A percentile compares a stretch with the other conserved stretches of the same genome.
Conservation (phyloP, 2,797 vertebrate genomes). For the Menidia menidia region DNA sequence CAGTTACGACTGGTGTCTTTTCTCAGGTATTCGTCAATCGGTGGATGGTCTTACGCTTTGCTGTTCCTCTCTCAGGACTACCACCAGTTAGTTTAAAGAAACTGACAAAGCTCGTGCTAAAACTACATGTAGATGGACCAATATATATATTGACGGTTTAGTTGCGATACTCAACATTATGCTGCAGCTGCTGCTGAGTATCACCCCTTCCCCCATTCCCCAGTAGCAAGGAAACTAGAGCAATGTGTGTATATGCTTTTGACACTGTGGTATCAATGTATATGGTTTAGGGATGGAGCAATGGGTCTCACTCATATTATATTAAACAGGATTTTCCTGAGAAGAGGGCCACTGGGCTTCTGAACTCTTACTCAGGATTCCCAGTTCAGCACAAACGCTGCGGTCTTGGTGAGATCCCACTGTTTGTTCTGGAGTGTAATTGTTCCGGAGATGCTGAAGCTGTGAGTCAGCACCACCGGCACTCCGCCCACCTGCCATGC, state of each 20-base stretch:
- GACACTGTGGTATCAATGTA: conserved; percentile 43
- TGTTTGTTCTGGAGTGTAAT: conserved; percentile 83
- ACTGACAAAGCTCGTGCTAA: not conserved
- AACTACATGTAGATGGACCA: not conserved
- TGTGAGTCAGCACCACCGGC: conserved; percentile 77
- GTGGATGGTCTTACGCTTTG: not conserved
- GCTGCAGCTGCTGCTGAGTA: conserved; percentile 54
- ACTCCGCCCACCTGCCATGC: conserved; percentile 74
- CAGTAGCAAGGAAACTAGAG: conserved; percentile 74
- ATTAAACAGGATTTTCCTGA: conserved; percentile 86
- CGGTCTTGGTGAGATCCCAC: conserved; percentile 46
- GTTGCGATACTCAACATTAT: conserved; percentile 50
- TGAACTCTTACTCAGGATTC: conserved; percentile 80
- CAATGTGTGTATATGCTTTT: conserved; percentile 63
- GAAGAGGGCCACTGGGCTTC: conserved; percentile 79
- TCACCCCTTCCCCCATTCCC: conserved; percentile 63
- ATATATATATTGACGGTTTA: not conserved
- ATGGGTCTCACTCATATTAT: conserved; percentile 71
- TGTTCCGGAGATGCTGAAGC: conserved; percentile 73
- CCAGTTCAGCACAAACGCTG: conserved; percentile 76
- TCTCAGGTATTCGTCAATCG: not conserved
- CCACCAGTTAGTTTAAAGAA: too few relatives aligned
- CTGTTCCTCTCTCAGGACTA: not conserved
- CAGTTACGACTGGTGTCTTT: not conserved
- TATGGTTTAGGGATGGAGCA: conserved; percentile 47